phyloP scores from a whole-genome alignment of 2,113 vertebrate species.

The Noctilio leporinus region DNA sequence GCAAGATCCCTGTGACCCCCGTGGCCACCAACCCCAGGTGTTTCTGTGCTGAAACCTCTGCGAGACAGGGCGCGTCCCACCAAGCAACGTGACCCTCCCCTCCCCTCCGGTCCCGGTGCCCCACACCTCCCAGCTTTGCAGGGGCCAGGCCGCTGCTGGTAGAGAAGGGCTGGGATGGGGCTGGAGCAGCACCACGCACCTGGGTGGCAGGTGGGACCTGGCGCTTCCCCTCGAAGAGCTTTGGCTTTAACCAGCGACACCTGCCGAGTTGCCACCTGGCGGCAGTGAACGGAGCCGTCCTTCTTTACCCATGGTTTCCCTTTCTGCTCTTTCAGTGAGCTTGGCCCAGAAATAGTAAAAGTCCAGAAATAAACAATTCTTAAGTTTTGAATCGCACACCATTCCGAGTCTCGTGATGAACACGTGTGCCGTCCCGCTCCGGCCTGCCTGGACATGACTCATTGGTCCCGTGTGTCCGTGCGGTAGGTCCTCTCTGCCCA shows the following conservation, averaged over 20 bases:
- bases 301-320: neutral
- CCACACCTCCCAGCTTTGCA: neutral
- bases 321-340: neutral
- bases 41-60: neutral
- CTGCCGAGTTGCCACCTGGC: neutral
- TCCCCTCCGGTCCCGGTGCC: too few relatives aligned
- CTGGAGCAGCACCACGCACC: neutral
- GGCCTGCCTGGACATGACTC: neutral
- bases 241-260: neutral
- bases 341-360: neutral
- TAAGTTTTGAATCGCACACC: neutral
- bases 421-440: neutral
- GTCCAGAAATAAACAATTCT: neutral
- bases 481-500: neutral
- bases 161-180: neutral
- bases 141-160: neutral
- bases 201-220: neutral
- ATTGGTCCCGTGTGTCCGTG: neutral
- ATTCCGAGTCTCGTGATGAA: neutral
- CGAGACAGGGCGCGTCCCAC: too few relatives aligned
- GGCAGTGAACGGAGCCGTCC: neutral
- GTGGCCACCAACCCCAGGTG: fast-evolving
- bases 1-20: neutral
- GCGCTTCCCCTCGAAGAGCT: neutral
- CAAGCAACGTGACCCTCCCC: neutral